These are phyloP conservation scores for Lagria hirta DNA, from an alignment of 2,888 invertebrate genomes.

Conservation along the genomic window DNA sequence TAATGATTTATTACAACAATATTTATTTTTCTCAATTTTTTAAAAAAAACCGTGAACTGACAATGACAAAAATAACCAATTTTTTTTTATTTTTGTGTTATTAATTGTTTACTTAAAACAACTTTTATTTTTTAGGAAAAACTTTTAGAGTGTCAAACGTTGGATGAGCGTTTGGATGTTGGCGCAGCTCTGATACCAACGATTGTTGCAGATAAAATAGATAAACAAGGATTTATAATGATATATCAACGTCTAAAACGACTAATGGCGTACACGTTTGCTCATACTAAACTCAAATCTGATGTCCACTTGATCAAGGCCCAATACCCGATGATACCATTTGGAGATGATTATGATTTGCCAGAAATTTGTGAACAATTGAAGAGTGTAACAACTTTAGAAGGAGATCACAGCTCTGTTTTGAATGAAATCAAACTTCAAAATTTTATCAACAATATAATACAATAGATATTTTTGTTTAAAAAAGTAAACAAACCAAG, in stretches of 20 bases:
- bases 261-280: not conserved
- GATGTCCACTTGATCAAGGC: constrained; percentile 4
- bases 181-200: not conserved
- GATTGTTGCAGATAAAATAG: not conserved
- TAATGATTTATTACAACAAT: no score
- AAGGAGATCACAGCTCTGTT: constrained; percentile 11
- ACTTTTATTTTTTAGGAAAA: no score
- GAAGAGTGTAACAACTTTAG: not conserved
- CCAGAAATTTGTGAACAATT: constrained; percentile 2
- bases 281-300: constrained; percentile 4
- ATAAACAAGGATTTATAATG: not conserved
- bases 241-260: constrained; percentile 4
- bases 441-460: no score
- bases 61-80: no score
- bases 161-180: constrained; percentile 4
- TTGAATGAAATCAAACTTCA: no score
- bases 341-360: constrained; percentile 6
- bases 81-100: no score
- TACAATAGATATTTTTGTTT: no score
- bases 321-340: not conserved
- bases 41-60: no score
- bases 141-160: constrained; percentile 5
- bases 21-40: no score
- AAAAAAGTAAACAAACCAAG: no score
- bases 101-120: no score